Evolutionary conservation across 1,140 invertebrate species (phyloP).

Genomic region (Solenopsis invicta): DNA sequence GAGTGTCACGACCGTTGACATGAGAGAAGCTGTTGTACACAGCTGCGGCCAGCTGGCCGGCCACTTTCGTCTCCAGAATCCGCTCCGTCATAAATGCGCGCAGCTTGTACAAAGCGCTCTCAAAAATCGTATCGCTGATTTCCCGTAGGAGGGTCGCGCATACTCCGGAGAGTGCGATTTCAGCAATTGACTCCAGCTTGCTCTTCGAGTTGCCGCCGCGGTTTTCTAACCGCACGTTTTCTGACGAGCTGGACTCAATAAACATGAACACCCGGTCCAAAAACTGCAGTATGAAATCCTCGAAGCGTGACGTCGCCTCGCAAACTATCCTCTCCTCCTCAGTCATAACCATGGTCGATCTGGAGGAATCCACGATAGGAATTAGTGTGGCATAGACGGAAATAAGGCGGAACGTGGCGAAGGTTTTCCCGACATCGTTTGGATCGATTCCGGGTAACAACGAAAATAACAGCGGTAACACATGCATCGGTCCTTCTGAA

Average conservation of each 20-base stretch:
- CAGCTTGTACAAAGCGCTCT: constrained; percentile 92
- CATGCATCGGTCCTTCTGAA: constrained; percentile 92
- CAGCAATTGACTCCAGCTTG: constrained; percentile 88
- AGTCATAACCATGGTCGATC: constrained; percentile 89
- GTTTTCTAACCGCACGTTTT: constrained; percentile 90
- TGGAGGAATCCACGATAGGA: constrained; percentile 94
- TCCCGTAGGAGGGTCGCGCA: constrained; percentile 88
- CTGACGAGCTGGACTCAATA: constrained; percentile 91
- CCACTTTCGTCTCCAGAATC: constrained; percentile 94
- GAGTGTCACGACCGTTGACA: constrained; percentile 89
- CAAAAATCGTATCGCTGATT: constrained; percentile 86
- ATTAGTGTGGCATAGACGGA: constrained; percentile 92
- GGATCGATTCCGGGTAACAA: constrained; percentile 96
- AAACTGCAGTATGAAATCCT: constrained; percentile 96
- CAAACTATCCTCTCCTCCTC: constrained; percentile 93
- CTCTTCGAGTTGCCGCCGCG: constrained; percentile 83
- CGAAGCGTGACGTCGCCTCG: constrained; percentile 93
- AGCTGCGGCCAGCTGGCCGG: constrained; percentile 91
- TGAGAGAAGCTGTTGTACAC: constrained; percentile 90
- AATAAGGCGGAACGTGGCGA: constrained; percentile 93
- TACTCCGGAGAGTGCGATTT: constrained; percentile 88
- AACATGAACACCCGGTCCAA: constrained; percentile 92
- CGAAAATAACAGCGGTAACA: constrained; percentile 93
- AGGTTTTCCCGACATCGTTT: constrained; percentile 95
- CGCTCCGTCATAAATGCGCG: constrained; percentile 91